Conservation (phyloP, 2,113 vertebrate species). For the Antechinus flavipes region DNA sequence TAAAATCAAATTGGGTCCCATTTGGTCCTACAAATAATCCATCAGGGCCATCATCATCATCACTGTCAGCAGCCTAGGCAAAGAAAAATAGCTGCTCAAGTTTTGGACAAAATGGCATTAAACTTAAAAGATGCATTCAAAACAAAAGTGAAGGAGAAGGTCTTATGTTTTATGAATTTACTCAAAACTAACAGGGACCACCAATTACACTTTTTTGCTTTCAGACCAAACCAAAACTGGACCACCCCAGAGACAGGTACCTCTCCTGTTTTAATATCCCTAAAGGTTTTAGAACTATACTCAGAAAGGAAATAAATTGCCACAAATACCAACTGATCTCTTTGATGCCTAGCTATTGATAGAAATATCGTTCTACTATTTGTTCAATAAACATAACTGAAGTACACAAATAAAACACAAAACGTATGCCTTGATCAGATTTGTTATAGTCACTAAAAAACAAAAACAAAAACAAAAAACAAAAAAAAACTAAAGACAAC, state of each 20-base stretch:
- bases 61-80: constrained; percentile 88
- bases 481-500: not conserved
- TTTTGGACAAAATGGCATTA: not conserved
- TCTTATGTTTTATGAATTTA: not conserved
- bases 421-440: not conserved
- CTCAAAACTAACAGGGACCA: not conserved
- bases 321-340: not conserved
- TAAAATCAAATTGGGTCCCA: constrained; percentile 72
- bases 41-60: constrained; percentile 79
- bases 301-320: not conserved
- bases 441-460: not conserved
- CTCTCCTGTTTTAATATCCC: not conserved
- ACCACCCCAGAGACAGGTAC: not conserved
- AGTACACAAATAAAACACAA: not conserved
- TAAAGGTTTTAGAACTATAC: not conserved
- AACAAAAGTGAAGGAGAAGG: not conserved
- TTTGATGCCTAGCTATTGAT: not conserved
- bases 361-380: not conserved
- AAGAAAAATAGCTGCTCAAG: constrained; percentile 43
- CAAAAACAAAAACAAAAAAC: not conserved
- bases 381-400: not conserved
- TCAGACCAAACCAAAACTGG: not conserved
- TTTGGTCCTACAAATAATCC: constrained; percentile 79
- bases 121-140: not conserved
- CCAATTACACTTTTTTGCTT: not conserved